Evolutionary conservation across 1,140 invertebrate species (phyloP), one percentile per base, ranked within the genome.

Genomic region (Harlomillsia oculata): DNA sequence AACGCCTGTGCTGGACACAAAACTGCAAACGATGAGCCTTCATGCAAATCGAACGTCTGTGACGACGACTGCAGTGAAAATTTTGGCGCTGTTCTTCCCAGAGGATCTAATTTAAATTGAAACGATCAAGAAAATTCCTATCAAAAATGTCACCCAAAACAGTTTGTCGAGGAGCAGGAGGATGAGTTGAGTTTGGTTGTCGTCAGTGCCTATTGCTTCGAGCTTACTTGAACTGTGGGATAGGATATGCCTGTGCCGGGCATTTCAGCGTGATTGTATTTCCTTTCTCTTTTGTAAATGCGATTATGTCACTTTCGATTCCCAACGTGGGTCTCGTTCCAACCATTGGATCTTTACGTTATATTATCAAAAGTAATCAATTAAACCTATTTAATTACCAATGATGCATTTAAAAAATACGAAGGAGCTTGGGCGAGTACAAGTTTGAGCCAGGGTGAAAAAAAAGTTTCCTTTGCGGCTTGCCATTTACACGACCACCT

Each of bases 171-270:
- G n/a, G n/a, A n/a, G n/a, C n/a, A n/a, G n/a, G n/a, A n/a, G n/a
- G n/a, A n/a, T n/a, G n/a, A n/a, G n/a, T n/a, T n/a, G n/a, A n/a
- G n/a, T n/a, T n/a, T n/a, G n/a, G n/a, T n/a, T n/a, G n/a, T n/a
- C n/a, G n/a, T n/a, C n/a, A n/a, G n/a, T n/a, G n/a, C 37, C 37
- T 6, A 40, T 16, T 6, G 5, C 37, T 20, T 40, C 20, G 5
- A 28, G 36, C 51, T 62, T 62, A 69, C 68, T 62, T 66, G 51
- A 63, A 64, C 14, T 30, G 43, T 26, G 68, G 68, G n/a, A 63
- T 44, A 18, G 67, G 67, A 18, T 48, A 61, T 16, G 37, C 58
- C 49, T 66, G 64, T 11, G 61, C 64, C 2, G 36, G 40, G 44
- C 67, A 69, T 13, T 56, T 43, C 4, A 69, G 43, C 28, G 59